Conservation (phyloP, 2,888 invertebrate genomes). For the Fragum fragum region DNA sequence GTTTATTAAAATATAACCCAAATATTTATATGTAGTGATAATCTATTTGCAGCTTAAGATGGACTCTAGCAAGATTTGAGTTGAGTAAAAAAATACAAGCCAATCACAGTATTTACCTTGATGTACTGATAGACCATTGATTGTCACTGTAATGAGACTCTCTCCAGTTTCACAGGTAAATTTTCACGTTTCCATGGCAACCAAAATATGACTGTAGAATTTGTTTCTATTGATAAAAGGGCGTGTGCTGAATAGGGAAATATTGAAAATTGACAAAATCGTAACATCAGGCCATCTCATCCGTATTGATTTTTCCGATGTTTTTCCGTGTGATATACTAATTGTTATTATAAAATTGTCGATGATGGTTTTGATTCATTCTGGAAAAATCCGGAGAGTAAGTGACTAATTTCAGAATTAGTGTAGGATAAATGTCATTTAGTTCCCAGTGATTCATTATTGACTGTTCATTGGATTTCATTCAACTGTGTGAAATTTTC, state of each 20-base stretch:
- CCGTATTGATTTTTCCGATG: neutral
- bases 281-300: neutral
- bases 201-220: slow-evolving; percentile 7
- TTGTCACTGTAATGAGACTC: neutral
- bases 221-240: slow-evolving; percentile 5
- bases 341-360: neutral
- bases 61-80: too few species aligned
- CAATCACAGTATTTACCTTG: neutral
- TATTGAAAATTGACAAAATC: slow-evolving; percentile 3
- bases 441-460: slow-evolving; percentile 4
- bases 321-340: neutral
- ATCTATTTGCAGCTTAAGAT: too few species aligned
- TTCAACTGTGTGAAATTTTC: neutral
- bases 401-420: neutral
- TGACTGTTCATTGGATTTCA: neutral
- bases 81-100: too few species aligned
- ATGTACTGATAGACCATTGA: neutral
- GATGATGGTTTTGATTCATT: neutral
- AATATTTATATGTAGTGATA: too few species aligned
- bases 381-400: neutral
- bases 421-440: neutral
- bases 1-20: too few species aligned
- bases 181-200: slow-evolving; percentile 16
- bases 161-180: slow-evolving; percentile 15
- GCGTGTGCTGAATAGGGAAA: neutral